Base-by-base conservation (phyloP, 2,797 vertebrate genomes). In the Artibeus jamaicensis region DNA sequence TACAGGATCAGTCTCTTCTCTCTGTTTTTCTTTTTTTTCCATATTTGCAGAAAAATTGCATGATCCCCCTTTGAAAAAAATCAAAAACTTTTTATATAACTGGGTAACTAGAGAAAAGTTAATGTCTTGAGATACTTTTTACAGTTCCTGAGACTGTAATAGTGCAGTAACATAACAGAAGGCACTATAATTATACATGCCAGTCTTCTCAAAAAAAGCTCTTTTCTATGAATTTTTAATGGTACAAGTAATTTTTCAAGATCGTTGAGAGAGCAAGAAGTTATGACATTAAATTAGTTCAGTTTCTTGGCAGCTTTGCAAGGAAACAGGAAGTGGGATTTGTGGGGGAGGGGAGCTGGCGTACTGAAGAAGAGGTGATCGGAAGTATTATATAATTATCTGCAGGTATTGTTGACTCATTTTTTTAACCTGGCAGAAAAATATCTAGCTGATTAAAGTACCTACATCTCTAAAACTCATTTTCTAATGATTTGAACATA, bases 171-270 rank as follows among this genome's bases (percentile, higher is more conserved):
- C 97, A 97, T 98, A 98, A 98, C 97, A 98, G 98, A 96, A 98
- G 98, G 97, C 97, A 98, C 97, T 95, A 96, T 97, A 98, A 98
- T 98, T 98, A 97, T 97, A 98, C 97, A 97, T 97, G 97, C 95
- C 98, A 98, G 97, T 98, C 96, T 98, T 97, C 96, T 98, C 96
- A 97, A 97, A 98, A 98, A 98, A 98, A 96, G 98, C 98, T 98
- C 97, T 98, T 98, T 98, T 97, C 98, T 98, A 98, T 99, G 98
- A 98, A 99, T 98, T 98, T 99, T 98, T 99, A 98, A 99, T 98
- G 98, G 98, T 67, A 95, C 97, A 97, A 98, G 98, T 98, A 98
- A 98, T 98, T 98, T 98, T 98, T 98, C 98, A 98, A 98, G 98
- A 98, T 98, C 98, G 98, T 86, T 97, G 97, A 97, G 96, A 98